Percentiles rank a stretch among this genome's conserved stretches.
These are phyloP conservation scores for Psix sp. DNA, from an alignment of 1,140 invertebrate species.

Conservation along the genomic window DNA sequence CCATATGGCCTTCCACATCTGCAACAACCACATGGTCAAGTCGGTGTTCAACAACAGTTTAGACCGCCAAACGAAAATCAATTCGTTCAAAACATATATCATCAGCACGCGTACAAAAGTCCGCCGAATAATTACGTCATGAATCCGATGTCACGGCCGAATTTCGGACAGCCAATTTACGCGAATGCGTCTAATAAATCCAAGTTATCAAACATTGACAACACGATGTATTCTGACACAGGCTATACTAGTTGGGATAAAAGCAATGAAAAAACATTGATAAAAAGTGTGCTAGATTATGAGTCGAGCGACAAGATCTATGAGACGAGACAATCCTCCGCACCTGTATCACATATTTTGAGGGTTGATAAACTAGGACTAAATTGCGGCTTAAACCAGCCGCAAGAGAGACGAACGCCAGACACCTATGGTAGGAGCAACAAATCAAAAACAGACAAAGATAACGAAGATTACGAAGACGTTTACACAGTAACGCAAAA, in stretches of 20 bases:
- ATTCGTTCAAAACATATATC: too few species aligned
- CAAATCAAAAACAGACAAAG: conserved; percentile 58
- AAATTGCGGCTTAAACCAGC: conserved; percentile 66
- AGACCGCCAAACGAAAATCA: too few species aligned
- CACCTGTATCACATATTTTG: conserved; percentile 63
- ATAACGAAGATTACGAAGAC: conserved; percentile 86
- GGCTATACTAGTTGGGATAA: too few species aligned
- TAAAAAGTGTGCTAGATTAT: conserved; percentile 66
- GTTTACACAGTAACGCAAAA: conserved; percentile 78
- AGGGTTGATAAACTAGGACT: conserved; percentile 71
- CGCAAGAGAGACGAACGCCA: conserved; percentile 84
- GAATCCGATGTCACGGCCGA: conserved; percentile 47
- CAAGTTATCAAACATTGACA: conserved; percentile 79
- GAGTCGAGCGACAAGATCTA: conserved; percentile 66
- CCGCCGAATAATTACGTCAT: conserved; percentile 55
- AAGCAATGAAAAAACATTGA: too few species aligned
- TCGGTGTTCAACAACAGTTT: too few species aligned
- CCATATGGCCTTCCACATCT: background rate
- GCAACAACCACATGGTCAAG: too few species aligned
- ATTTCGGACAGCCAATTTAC: conserved; percentile 84
- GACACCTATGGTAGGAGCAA: conserved; percentile 87
- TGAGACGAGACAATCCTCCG: conserved; percentile 65
- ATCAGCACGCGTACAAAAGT: conserved; percentile 55
- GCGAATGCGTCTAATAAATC: conserved; percentile 93
- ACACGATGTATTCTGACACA: conserved; percentile 86